Evolutionary conservation across 2,797 vertebrate genomes (phyloP), one percentile per base, ranked within the genome.

Genomic region (Pseudotriccus pelzelni): DNA sequence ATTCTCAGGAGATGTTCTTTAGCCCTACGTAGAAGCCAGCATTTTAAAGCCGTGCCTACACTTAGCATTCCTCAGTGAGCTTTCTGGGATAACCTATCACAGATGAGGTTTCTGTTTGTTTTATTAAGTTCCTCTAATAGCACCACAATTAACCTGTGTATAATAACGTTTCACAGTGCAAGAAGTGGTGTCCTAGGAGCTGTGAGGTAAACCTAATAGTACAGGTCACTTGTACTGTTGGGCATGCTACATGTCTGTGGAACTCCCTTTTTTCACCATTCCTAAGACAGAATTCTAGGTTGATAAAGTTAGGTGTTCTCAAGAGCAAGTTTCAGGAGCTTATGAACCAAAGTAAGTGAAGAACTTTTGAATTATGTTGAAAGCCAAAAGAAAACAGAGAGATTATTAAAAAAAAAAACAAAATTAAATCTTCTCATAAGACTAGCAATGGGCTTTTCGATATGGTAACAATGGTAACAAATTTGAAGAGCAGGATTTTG

Each of bases 111-210:
- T 67, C 50, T 80, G 27, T 77, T 60, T 60, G 17, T 32, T 81
- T 82, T 28, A 59, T 39, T 47, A 53, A 55, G 27, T 9, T 68
- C 34, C 11, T 56, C 23, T 58, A 39, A 37, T 14, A 74, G 25
- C 1, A 13, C 22, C 41, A 47, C 1, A 7, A 37, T 81, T 77
- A 81, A 25, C 6, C 58, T 28, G 15, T 0, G 0, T 43, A 58
- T 11, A 78, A 87, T 17, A 84, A 73, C 2, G 16, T 37, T 84
- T 47, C 16, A 24, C 9, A 44, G 22, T 25, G 43, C 37, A 82
- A 64, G 44, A 56, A 72, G 34, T 60, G 4, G 14, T 50, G 76
- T 66, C 43, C 46, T 63, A 53, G 46, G 23, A 91, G 43, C 39
- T 75, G 20, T 10, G 23, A 84, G 68, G 23, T 32, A 89, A 93